phyloP scores from a whole-genome alignment of 2,888 invertebrate genomes.

The Anthoptus insignis region DNA sequence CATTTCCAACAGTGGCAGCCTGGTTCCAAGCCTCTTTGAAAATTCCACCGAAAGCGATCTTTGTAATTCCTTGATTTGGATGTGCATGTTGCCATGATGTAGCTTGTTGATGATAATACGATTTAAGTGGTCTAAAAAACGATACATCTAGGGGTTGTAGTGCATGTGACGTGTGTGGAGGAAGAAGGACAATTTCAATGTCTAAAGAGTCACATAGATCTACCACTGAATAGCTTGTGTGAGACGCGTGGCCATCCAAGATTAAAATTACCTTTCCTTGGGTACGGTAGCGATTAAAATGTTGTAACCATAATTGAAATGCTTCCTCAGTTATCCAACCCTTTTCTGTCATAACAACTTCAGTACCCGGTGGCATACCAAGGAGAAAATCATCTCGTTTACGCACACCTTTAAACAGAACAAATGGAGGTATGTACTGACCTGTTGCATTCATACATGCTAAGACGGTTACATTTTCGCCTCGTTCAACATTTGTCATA shows the following conservation, averaged over 20 bases:
- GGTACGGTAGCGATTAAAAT: neutral
- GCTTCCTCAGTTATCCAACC: constrained; percentile 26
- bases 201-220: no score
- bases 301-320: constrained; percentile 26
- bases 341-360: constrained; percentile 10
- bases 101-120: no score
- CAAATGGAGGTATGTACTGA: constrained; percentile 1
- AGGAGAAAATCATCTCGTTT: neutral
- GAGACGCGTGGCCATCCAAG: no score
- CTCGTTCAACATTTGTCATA: constrained; percentile 6
- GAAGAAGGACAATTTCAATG: no score
- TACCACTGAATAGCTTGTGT: no score
- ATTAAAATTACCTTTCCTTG: neutral
- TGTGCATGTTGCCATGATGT: no score
- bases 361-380: constrained; percentile 1
- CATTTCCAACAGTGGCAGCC: constrained; percentile 37
- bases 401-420: constrained; percentile 4
- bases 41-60: neutral
- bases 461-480: constrained; percentile 4
- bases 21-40: constrained; percentile 33
- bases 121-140: no score
- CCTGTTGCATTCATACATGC: neutral
- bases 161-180: no score
- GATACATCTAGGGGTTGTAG: no score
- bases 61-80: no score